Percentiles rank a stretch among this genome's conserved stretches.
These are phyloP conservation scores for Oryzias melastigma DNA, from an alignment of 2,113 vertebrate species.

Conservation along the genomic window DNA sequence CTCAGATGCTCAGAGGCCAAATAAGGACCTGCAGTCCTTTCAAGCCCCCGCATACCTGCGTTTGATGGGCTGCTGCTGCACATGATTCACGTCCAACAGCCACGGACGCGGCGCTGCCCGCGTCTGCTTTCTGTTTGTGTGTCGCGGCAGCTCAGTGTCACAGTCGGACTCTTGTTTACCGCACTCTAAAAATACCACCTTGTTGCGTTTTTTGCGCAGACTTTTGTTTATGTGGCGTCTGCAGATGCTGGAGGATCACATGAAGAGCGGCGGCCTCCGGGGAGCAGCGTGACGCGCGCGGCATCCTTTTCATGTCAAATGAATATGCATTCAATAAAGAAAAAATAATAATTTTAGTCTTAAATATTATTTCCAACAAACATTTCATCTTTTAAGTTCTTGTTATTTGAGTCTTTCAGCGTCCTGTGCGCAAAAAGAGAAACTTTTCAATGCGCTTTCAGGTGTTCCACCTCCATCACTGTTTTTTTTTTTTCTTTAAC, in stretches of 20 bases:
- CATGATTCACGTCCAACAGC: conserved; percentile 26
- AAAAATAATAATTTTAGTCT: no score
- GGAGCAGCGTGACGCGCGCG: no score
- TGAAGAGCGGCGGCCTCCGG: conserved; percentile 3
- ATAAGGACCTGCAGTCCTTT: conserved; percentile 7
- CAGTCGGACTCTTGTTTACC: conserved; percentile 53
- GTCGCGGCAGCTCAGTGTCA: conserved; percentile 29
- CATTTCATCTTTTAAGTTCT: no score
- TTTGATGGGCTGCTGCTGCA: conserved; percentile 18
- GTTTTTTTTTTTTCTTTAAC: no score
- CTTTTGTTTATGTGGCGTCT: conserved; percentile 56
- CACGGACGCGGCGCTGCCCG: conserved; percentile 12
- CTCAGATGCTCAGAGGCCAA: conserved; percentile 6
- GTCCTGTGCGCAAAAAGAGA: no score
- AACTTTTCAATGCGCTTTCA: no score
- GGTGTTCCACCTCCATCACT: no score
- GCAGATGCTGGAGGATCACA: conserved; percentile 42
- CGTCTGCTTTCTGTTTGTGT: conserved; percentile 56
- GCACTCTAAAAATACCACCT: conserved; percentile 55
- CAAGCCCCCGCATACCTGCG: conserved; percentile 9
- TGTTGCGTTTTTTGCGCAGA: conserved; percentile 48
- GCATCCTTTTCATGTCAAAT: no score
- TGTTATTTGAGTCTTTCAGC: no score
- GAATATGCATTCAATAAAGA: no score
- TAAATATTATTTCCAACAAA: no score